Base-by-base conservation (phyloP, 2,888 invertebrate species). In the Drosophila seclusa region DNA sequence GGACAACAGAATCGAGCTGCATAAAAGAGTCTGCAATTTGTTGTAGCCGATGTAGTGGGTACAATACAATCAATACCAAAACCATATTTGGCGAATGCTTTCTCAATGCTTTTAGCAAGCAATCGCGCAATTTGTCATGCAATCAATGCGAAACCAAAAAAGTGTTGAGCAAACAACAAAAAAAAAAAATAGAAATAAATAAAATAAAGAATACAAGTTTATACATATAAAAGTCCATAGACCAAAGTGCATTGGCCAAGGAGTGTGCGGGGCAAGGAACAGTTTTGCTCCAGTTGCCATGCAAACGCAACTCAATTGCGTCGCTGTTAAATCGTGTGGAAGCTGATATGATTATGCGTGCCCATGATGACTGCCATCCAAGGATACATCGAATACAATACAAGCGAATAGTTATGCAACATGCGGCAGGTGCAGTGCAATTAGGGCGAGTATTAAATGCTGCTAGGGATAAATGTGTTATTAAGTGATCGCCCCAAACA, bases 301-400 rank as follows among this genome's bases (percentile, higher is more conserved):
- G 85, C 58, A 71, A 78, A 83, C 78, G 69, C 53, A 53, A 72
- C 78, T 53, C 67, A 73, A 82, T 84, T 87, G 85, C 88, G 87
- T 76, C 78, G 76, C 81, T 73, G 91, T 90, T 92, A 90, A 93
- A 93, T 93, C 92, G 92, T 87, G 89, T 84, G 90, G 92, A 93
- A 93, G 88, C 89, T 91, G 92, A 93, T 92, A 91, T 91, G 92
- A 93, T 92, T 93, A 92, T 91, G 90, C 73, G 80, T 85, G 73
- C 38, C 73, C 77, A 76, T 77, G 65, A 78, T 42, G 31, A 57
- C 52, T 62, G 60, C 81, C 76, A 70, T 68, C 27, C 36, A 29
- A 8, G 57, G 24, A 59, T 21, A 18, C 29, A 42, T 13, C n/a
- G n/a, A n/a, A n/a, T n/a, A n/a, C n/a, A 16, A 24, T 54, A 2